Evolutionary conservation across 2,113 vertebrate genomes (phyloP), one percentile per base, ranked within the genome.

Genomic region (Rhodinocichla rosea): DNA sequence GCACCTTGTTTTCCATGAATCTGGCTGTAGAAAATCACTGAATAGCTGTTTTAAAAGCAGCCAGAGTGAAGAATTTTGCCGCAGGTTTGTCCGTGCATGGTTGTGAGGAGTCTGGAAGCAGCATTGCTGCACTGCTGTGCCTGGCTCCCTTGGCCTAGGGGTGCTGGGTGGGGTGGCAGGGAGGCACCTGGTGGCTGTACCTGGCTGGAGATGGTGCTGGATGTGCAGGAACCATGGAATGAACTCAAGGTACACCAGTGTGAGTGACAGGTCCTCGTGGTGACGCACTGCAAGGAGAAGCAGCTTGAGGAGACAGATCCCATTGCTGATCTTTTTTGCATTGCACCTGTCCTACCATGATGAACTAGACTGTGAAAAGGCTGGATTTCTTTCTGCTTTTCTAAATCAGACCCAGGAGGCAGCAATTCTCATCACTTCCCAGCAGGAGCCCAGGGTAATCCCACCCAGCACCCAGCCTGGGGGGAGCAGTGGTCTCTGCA

Each of bases 141-240:
- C 52, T 13, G 37, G 9, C 26, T 19, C 8, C 60, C 42, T 24
- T 17, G 67, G 26, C 39, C 47, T 28, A 3, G n/a, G 49, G 33
- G 37, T 30, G n/a, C 80, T 57, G 40, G 33, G 17, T 39, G 32
- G 23, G 77, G 9, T 57, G 50, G 15, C 33, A 81, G 80, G 26
- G 64, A 4, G 22, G 55, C 4, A 11, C 0, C 0, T 0, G 6
- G 50, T 35, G 35, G 21, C 49, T 53, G 39, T 32, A 7, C n/a
- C 49, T 60, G 57, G 16, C 64, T 83, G 55, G 37, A 33, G 10
- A 4, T 26, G 33, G 26, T 69, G 69, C 45, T 92, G 82, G 50
- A 2, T 23, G 28, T 82, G 56, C 50, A 59, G 56, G 55, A 79
- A 21, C 57, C 5, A 2, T 2, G 3, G 3, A 11, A 6, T n/a